Percentiles rank a stretch among this genome's conserved stretches.
Evolutionary conservation across 2,888 invertebrate genomes (phyloP).

Genomic region (Fragum whitleyi): DNA sequence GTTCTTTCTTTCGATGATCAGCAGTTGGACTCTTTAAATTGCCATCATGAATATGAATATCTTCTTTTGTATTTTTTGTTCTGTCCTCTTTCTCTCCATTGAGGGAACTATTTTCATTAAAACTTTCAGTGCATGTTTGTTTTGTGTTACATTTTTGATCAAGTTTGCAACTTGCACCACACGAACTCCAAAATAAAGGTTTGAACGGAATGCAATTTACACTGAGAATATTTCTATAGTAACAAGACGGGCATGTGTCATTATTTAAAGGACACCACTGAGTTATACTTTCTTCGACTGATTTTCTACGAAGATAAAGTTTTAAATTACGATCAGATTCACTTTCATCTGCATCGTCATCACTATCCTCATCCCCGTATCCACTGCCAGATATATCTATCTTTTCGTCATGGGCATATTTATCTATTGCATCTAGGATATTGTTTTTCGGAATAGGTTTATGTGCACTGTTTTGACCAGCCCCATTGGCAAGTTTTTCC

Average conservation of each 20-base stretch:
- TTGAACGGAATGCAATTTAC: constrained; percentile 47
- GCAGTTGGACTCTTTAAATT: no score
- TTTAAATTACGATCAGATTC: constrained; percentile 26
- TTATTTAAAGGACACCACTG: constrained; percentile 47
- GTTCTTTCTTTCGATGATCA: no score
- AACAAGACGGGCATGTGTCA: constrained; percentile 41
- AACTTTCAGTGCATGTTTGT: neutral
- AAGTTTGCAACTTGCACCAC: neutral
- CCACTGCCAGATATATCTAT: neutral
- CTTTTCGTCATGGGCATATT: constrained; percentile 14
- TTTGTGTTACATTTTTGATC: neutral
- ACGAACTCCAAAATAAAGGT: constrained; percentile 38
- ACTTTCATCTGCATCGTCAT: constrained; percentile 6
- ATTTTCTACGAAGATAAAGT: constrained; percentile 15
- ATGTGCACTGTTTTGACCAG: neutral
- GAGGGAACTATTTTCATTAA: neutral
- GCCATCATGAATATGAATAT: no score
- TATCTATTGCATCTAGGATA: constrained; percentile 20
- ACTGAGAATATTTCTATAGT: constrained; percentile 30
- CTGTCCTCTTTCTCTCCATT: neutral
- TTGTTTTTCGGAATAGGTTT: constrained; percentile 4
- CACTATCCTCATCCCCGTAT: constrained; percentile 9
- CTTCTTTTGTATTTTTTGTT: no score
- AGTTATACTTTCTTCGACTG: constrained; percentile 22
- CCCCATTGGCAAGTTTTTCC: constrained; percentile 29